Base-by-base conservation (phyloP, 2,797 vertebrate genomes). In the Macroramphosus scolopax region DNA sequence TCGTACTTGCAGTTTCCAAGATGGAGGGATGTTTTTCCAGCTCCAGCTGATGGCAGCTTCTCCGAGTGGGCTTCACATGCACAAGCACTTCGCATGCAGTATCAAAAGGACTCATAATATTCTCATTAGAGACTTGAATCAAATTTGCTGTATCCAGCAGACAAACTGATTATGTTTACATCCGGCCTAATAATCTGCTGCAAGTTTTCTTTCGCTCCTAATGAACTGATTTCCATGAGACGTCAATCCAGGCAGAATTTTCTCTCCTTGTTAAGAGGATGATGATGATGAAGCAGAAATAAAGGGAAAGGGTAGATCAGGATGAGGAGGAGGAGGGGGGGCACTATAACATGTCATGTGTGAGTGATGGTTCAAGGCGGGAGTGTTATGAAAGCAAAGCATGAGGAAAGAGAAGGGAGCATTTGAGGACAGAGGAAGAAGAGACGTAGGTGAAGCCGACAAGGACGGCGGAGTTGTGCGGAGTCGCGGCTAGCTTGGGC, bases 51-150 rank as follows among this genome's bases (percentile, higher is more conserved):
- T n/a, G 1, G 17, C 10, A 36, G 22, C 24, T 51, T n/a, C 20
- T 41, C 3, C 18, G 38, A 17, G 16, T 49, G 53, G 18, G 25
- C 13, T 35, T 24, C 36, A 17, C 9, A 0, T 24, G 14, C 16
- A 14, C 17, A 32, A 37, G 28, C 36, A 34, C 4, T 44, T 37
- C 36, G 46, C 32, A 32, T 56, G n/a, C n/a, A 25, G 10, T 16
- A 53, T 43, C 11, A 36, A 69, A 50, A 43, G 25, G 10, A 56
- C n/a, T 10, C 14, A 17, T 32, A 36, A 49, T 57, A 54, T 72
- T n/a, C 3, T 16, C 13, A 58, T 74, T 64, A 53, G 46, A 56
- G 22, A n/a, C n/a, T 5, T 43, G 14, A 72, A 70, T 33, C 13
- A 25, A 44, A 66, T 49, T 63, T 6, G 26, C 20, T 51, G 51